A percentile compares a stretch with the other conserved stretches of the same genome.
These are phyloP conservation scores for Yoshiicerus persimilis DNA, from an alignment of 1,140 invertebrate genomes.

Conservation along the genomic window DNA sequence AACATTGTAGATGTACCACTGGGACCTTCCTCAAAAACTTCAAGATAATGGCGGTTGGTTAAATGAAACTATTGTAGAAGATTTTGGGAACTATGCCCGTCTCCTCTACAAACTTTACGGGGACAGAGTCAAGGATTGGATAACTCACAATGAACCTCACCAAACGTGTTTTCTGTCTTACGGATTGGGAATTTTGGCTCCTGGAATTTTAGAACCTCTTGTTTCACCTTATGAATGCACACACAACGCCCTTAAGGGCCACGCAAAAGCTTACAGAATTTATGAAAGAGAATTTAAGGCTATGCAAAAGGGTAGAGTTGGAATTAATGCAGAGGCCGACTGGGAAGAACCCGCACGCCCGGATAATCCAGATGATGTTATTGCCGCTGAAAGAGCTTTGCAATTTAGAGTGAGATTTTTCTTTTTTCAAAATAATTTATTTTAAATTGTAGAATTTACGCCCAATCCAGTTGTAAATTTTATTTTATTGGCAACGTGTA, in stretches of 20 bases:
- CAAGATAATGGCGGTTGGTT: constrained; percentile 53
- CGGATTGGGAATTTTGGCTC: constrained; percentile 52
- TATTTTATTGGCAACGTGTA: neutral
- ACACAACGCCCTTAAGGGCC: constrained; percentile 39
- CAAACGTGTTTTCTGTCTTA: constrained; percentile 63
- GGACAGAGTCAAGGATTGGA: constrained; percentile 60
- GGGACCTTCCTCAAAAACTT: constrained; percentile 51
- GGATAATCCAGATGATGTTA: constrained; percentile 19
- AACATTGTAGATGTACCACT: constrained; percentile 53
- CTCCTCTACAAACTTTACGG: constrained; percentile 51
- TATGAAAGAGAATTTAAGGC: constrained; percentile 45
- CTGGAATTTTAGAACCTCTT: constrained; percentile 37
- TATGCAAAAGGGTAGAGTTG: constrained; percentile 54
- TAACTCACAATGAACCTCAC: constrained; percentile 72
- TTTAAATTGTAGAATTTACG: constrained; percentile 53
- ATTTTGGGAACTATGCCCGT: constrained; percentile 49
- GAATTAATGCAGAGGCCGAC: constrained; percentile 63
- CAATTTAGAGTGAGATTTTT: constrained; percentile 51
- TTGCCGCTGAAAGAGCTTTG: constrained; percentile 9
- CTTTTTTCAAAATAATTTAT: neutral
- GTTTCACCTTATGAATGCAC: constrained; percentile 26
- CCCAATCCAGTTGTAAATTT: constrained; percentile 50
- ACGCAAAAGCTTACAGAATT: constrained; percentile 46
- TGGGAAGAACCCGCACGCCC: constrained; percentile 57
- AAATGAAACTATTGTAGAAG: constrained; percentile 50